Base-by-base conservation (phyloP, 1,140 invertebrate genomes). In the Xylocopa sonorina region DNA sequence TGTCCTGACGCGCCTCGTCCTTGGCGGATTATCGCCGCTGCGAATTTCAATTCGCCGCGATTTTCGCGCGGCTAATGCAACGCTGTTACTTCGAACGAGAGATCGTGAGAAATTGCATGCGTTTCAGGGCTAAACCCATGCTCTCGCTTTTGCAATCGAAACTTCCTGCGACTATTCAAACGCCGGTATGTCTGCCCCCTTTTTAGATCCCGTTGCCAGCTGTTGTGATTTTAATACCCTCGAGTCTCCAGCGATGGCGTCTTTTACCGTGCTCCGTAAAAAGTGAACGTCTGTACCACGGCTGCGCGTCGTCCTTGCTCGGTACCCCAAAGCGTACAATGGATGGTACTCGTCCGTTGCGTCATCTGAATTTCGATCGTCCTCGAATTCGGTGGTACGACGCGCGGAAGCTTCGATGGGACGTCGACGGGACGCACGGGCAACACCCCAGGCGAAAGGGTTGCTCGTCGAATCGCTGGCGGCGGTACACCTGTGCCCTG, bases 41-140 rank as follows among this genome's bases (percentile, higher is more conserved):
- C 29, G 38, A 83, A 81, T 62, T 57, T 12, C 1, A 34, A 32
- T 38, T 14, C 5, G 18, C 27, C 29, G 32, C 2, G 32, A 27
- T 66, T 55, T 27, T 66, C 38, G 32, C 27, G 24, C 24, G 1
- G 9, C 6, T 18, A n/a, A 14, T 18, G 4, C 16, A 3, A 14
- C 3, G 29, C 41, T 43, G 60, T 60, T 46, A 34, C 21, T 32
- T 16, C 18, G 9, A 34, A 43, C 53, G 16, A 57, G 48, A 46
- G 38, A 57, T 53, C 21, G 38, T 57, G 51, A 24, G 48, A 64
- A 57, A 57, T 43, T 43, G 68, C 32, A 57, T 24, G 58, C 41
- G 32, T 74, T 63, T 74, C 71, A 63, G 57, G 38, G 63, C 41
- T 66, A 66, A 66, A 66, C 29, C 63, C 18, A 32, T 43, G 62